Conservation (phyloP, 2,797 vertebrate genomes). For the Nyctalus aviator region DNA sequence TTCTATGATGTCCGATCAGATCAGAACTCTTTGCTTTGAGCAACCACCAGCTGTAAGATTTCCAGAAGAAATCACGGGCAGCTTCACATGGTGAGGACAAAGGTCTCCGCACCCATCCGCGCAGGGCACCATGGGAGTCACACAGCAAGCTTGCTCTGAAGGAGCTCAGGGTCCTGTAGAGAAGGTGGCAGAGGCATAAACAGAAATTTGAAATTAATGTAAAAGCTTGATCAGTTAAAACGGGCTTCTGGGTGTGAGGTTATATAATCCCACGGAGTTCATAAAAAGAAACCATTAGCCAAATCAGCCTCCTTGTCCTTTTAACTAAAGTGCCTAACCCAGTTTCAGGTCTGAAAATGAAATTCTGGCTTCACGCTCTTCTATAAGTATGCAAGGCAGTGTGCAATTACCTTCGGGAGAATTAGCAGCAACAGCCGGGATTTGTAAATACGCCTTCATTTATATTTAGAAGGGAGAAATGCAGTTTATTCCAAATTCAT, state of each 20-base stretch:
- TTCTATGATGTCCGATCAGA: background rate
- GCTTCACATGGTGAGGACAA: background rate
- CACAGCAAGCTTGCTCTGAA: background rate
- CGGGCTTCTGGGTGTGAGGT: constrained; percentile 43
- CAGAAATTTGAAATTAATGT: background rate
- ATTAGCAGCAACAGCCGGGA: constrained; percentile 27
- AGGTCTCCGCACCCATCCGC: background rate
- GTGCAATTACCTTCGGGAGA: background rate
- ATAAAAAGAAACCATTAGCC: constrained; percentile 54
- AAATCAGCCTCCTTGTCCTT: constrained; percentile 15
- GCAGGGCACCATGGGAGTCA: background rate
- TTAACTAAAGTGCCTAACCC: constrained; percentile 22
- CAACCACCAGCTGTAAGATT: background rate
- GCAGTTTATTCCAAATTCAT: constrained; percentile 48
- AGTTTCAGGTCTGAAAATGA: constrained; percentile 53
- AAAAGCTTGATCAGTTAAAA: constrained; percentile 20
- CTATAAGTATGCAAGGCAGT: background rate
- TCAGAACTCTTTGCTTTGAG: background rate
- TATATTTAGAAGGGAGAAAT: constrained; percentile 53
- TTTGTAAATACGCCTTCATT: constrained; percentile 37
- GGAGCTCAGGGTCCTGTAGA: background rate
- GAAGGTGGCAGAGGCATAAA: background rate
- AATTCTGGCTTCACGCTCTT: background rate
- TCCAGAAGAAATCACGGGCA: background rate
- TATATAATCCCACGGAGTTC: background rate